Base-by-base conservation (phyloP, 1,140 invertebrate genomes). In the Panagrolaimus sp. region DNA sequence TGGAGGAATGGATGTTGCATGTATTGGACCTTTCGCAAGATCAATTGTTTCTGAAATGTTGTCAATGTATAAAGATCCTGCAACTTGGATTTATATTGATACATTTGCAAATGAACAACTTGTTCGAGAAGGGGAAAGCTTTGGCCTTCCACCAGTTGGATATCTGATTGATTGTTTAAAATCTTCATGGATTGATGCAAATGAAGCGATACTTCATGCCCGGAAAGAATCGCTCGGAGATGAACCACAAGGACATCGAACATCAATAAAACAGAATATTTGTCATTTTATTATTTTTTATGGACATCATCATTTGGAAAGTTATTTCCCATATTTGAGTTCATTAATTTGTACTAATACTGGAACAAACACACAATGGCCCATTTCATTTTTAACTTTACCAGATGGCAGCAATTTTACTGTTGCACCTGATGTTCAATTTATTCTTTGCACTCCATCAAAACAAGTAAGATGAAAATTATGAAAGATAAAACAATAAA, bases 381-480 rank as follows among this genome's bases (percentile, higher is more conserved):
- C 72, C 1, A 68, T 69, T 9, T 69, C 72, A 7, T 73, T 77
- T 65, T 43, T 73, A 21, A 76, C 72, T 10, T n/a, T 73, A 32
- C 44, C 64, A 1, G 72, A 73, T 65, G 72, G 72, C 8, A 72
- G 68, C 15, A 73, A 75, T 43, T 73, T 76, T 52, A 73, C 78
- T 24, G 73, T 71, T 6, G 64, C 72, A 0, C 73, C 28, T 14
- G 45, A 73, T 55, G 73, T 73, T 43, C 47, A 43, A 58, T 73
- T 73, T 32, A 65, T 73, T 15, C 24, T 73, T 14, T 73, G 72
- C 43, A 38, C 76, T 10, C 72, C 72, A 43, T 38, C 14, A 14
- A 43, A 38, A 74, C 32, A 43, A 24, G 71, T 76, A 67, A 26
- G 32, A 9, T 2, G 10, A 32, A 9, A 1, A 32, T 5, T 73